Evolutionary conservation across 2,797 vertebrate species (phyloP), one percentile per base, ranked within the genome.

Genomic region (Cichlasoma orientale): DNA sequence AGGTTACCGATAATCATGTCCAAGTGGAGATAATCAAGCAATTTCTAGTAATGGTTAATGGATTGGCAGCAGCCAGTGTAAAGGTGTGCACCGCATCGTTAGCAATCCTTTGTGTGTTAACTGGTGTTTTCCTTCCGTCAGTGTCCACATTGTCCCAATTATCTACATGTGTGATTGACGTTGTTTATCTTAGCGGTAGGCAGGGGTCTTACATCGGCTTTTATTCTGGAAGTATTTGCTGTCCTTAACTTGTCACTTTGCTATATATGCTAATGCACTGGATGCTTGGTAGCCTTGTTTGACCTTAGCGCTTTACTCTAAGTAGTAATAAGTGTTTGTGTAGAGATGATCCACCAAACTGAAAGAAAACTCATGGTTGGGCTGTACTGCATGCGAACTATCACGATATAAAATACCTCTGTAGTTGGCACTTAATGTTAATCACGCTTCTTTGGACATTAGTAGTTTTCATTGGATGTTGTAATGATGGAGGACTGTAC

Each of bases 101-200:
- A 55, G 77, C 71, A 54, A 23, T 56, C 74, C 77, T 89, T 84
- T 90, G 77, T 91, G 78, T 84, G 68, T 52, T 75, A 68, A 50
- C 23, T 52, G 16, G 14, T 74, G 76, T 86, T 83, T 75, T 70
- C 78, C 16, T 27, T n/a, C 50, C 14, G 73, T 72, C 23, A 29
- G 9, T 55, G 47, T 68, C 27, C 33, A 70, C 38, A 57, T 1
- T 72, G 47, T 68, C 27, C 33, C 68, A 33, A 57, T 1, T 72
- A 21, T 71, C 5, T 72, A 56, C 56, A 19, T 66, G 59, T 82
- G 72, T 75, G 47, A 47, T 18, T 61, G 73, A 55, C 5, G 13
- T 52, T 77, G 19, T 82, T 76, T 41, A 56, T 63, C 25, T 74
- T 47, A 74, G 61, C 72, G 23, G 27, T n/a, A 5, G 54, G 41